These are phyloP conservation scores for Hydropotes inermis DNA, from an alignment of 2,113 vertebrate species.

Conservation along the genomic window DNA sequence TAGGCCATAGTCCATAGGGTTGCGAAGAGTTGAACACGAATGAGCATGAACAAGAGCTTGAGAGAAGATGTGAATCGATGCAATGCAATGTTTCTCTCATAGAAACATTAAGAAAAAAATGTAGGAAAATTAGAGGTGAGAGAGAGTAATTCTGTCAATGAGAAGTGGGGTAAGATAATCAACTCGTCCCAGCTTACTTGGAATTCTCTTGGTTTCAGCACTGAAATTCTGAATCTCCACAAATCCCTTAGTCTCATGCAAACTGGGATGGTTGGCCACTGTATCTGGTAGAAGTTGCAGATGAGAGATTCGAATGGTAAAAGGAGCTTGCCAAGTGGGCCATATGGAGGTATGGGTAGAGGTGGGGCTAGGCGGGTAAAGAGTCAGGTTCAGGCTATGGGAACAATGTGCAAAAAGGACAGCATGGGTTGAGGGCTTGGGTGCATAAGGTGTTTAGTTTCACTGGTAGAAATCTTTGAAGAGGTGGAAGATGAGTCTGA, in stretches of 20 bases:
- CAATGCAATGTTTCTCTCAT: neutral
- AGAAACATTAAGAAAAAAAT: neutral
- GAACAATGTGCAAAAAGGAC: neutral
- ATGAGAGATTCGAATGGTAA: neutral
- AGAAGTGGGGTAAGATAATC: fast-evolving
- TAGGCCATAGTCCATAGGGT: neutral
- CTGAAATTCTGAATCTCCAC: neutral
- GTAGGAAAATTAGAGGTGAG: neutral
- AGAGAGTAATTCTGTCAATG: neutral
- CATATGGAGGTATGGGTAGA: fast-evolving
- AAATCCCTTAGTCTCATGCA: neutral
- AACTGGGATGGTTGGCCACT: neutral
- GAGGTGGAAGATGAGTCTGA: neutral
- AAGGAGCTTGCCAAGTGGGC: neutral
- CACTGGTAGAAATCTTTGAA: neutral
- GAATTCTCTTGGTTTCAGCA: neutral
- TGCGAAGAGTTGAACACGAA: neutral
- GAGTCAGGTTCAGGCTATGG: neutral
- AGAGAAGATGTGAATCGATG: neutral
- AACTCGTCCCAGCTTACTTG: neutral
- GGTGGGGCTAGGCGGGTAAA: too few species aligned
- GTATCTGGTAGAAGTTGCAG: neutral
- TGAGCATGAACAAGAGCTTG: neutral
- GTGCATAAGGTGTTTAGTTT: neutral
- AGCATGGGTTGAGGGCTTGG: neutral